Evolutionary conservation across 2,113 vertebrate genomes (phyloP).

Genomic region (Ranitomeya variabilis): DNA sequence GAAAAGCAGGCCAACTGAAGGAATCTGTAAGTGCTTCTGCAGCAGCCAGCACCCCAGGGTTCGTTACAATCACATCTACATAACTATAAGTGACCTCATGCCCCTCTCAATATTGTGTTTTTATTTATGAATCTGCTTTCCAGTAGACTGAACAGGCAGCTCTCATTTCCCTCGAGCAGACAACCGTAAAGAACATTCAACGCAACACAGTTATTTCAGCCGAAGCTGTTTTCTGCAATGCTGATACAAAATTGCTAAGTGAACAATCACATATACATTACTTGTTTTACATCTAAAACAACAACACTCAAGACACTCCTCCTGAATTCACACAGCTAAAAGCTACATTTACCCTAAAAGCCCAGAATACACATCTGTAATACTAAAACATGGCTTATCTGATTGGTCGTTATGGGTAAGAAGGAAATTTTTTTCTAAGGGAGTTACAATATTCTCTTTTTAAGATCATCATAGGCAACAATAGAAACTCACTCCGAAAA

Average conservation of each 20-base stretch:
- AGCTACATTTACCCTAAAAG: neutral
- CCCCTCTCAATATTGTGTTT: slow-evolving; percentile 48
- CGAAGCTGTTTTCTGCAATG: neutral
- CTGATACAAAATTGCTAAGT: slow-evolving; percentile 12
- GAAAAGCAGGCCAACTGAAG: neutral
- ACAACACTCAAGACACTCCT: neutral
- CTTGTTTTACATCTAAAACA: neutral
- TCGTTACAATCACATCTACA: slow-evolving; percentile 44
- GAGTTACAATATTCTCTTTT: too few relatives aligned
- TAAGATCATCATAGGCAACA: too few relatives aligned
- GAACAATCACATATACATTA: slow-evolving; percentile 31
- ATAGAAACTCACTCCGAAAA: too few relatives aligned
- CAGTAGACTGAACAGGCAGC: slow-evolving; percentile 41
- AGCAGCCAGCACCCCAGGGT: slow-evolving; percentile 26
- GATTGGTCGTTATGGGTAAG: too few relatives aligned
- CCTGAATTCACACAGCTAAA: neutral
- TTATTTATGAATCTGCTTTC: slow-evolving; percentile 48
- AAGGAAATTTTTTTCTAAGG: too few relatives aligned
- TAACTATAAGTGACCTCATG: slow-evolving; percentile 49
- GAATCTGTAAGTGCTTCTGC: slow-evolving; percentile 14
- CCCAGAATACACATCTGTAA: neutral
- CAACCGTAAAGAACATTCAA: slow-evolving; percentile 36
- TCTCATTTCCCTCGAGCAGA: slow-evolving; percentile 40
- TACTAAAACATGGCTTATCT: neutral
- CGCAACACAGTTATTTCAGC: slow-evolving; percentile 21